Base-by-base conservation (phyloP, 2,113 vertebrate species). In the Lophotis ruficrista region DNA sequence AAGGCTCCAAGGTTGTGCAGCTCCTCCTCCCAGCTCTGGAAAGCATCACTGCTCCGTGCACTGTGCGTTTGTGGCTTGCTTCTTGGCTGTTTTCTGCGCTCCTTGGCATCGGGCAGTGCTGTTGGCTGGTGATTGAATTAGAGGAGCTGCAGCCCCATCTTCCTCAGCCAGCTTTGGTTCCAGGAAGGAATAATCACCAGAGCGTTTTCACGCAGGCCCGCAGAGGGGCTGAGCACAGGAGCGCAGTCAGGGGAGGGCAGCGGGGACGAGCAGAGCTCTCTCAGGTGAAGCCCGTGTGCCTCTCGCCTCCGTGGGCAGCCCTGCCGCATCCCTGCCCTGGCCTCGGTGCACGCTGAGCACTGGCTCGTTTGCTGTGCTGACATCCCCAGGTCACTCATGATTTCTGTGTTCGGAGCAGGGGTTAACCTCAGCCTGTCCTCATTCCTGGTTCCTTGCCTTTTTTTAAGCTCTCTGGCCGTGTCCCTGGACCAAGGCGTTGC, bases 151-250 rank as follows among this genome's bases (percentile, higher is more conserved):
- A 86, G 92, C 62, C 71, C 1, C 82, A 6, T 82, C 87, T 62
- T 25, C 51, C 84, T 94, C 86, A 71, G 68, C 64, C 94, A 92
- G 89, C 37, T 72, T 64, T 70, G 87, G 35, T 78, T 83, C 91
- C 91, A 57, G 87, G n/a, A 45, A 84, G 93, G 71, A 87, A n/a
- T 73, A 48, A 83, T 77, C 84, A 62, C 14, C 45, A 35, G 77
- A 90, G 72, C 11, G 1, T 4, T 84, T 75, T 50, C n/a, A 51
- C 82, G 93, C 69, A 31, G 25, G 37, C 47, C 56, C 20, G 2
- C 77, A 18, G 87, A 69, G 80, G 23, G 56, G 66, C 66, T n/a
- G 47, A 8, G 30, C 25, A 7, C 23, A 33, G 77, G 48, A 71
- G 30, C 7, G 6, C 12, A 12, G 50, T 22, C 25, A 10, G 38